Conservation (phyloP, 2,113 vertebrate genomes). For the Calidris pygmaea region DNA sequence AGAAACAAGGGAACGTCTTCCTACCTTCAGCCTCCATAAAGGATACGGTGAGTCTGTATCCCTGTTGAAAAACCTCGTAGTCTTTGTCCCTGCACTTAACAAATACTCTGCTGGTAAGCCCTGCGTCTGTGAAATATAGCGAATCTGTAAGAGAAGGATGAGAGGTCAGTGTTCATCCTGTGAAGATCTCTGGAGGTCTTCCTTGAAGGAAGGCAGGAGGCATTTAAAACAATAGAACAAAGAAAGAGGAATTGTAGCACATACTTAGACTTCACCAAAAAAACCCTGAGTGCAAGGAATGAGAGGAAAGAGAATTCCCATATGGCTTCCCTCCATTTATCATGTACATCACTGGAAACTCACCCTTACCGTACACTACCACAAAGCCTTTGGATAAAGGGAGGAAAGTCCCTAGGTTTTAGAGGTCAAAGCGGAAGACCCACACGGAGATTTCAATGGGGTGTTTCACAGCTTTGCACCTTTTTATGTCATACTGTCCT, state of each 20-base stretch:
- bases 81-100: slow-evolving; percentile 97
- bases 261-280: not conserved
- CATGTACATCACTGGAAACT: not conserved
- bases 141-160: slow-evolving; percentile 84
- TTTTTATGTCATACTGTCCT: not conserved
- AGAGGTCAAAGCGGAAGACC: not conserved
- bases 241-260: not conserved
- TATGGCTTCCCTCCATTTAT: not conserved
- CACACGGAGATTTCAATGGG: not conserved
- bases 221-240: slow-evolving; percentile 26
- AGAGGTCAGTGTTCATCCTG: slow-evolving; percentile 42
- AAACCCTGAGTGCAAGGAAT: not conserved
- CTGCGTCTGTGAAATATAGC: slow-evolving; percentile 99
- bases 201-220: not conserved
- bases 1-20: not conserved
- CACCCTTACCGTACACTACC: not conserved
- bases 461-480: not conserved
- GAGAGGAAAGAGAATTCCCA: not conserved
- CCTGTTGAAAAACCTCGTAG: slow-evolving; percentile 98
- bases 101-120: slow-evolving; percentile 98
- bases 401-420: not conserved
- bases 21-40: slow-evolving; percentile 97
- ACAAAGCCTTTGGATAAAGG: not conserved
- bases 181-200: not conserved
- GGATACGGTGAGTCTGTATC: slow-evolving; percentile 96